Evolutionary conservation across 2,888 invertebrate genomes (phyloP), one percentile per base, ranked within the genome.

Genomic region (Rhingia campestris): DNA sequence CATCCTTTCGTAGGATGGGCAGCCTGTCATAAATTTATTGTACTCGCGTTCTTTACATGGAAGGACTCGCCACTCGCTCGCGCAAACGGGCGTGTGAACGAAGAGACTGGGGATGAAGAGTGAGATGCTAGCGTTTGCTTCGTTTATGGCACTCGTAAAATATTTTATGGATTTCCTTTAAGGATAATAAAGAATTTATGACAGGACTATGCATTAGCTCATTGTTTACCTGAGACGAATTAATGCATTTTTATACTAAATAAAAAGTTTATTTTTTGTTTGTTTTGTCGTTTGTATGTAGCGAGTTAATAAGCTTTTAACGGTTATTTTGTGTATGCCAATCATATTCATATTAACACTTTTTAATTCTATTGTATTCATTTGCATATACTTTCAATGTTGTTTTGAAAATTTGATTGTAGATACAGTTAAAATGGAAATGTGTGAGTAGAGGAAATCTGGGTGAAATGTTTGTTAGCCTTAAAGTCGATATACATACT

Each of bases 111-210:
- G 37, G 53, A 32, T 64, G 43, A 77, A 45, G 35, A 32, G 39
- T 64, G 53, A 45, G 64, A 49, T 14, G 53, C 33, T 70, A 54
- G 63, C 58, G 69, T 63, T 54, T 69, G 64, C 30, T 41, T 43
- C 75, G 59, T 80, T 84, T 84, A 84, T 84, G 80, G 43, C 43
- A 35, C 54, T 84, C 84, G 59, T 84, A 84, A 84, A 84, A 84
- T 80, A 75, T 80, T 84, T 84, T 84, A 84, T 84, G 84, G 70
- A 70, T 84, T 80, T 84, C 74, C 64, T 74, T 80, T 80, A 80
- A 80, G 84, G 84, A 80, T 84, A 84, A 84, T 84, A 84, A 84
- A 84, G 74, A 84, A 70, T 84, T 84, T 84, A 84, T 84, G 84
- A 49, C 54, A 69, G 66, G 80, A 80, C 74, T 84, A 64, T 75